Evolutionary conservation across 2,113 vertebrate species (phyloP).

Genomic region (Gulo gulo): DNA sequence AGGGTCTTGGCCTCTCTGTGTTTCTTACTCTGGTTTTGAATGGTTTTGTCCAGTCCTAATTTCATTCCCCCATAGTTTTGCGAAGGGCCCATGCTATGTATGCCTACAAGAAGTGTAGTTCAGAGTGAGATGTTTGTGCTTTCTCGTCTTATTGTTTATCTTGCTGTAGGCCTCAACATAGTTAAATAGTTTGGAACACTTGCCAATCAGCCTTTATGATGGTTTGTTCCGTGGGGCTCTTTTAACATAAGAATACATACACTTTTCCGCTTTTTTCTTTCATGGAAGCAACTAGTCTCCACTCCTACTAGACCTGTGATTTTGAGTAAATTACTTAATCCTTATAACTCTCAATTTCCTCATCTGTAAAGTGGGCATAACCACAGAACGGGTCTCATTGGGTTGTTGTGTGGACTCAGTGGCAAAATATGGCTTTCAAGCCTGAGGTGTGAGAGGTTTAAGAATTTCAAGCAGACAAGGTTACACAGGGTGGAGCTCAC

Average conservation of each 20-base stretch:
- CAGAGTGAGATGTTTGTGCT: background rate
- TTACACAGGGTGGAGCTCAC: accelerated
- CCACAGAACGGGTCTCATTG: accelerated
- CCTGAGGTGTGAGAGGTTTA: background rate
- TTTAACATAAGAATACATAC: background rate
- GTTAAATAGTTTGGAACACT: background rate
- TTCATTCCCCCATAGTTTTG: background rate
- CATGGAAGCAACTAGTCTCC: background rate
- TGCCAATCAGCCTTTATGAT: background rate
- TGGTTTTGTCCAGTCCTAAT: background rate
- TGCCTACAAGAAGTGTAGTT: background rate
- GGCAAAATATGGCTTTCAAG: background rate
- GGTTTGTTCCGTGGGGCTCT: background rate
- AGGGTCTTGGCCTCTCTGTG: background rate
- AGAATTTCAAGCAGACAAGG: background rate
- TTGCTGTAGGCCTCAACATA: background rate
- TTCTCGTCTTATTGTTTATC: background rate
- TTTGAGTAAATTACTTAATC: background rate
- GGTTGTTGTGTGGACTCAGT: background rate
- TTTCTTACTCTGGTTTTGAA: background rate
- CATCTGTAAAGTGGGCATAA: background rate
- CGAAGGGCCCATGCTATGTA: background rate
- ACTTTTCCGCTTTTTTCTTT: background rate
- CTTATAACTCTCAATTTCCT: background rate
- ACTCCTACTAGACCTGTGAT: background rate